A percentile compares a stretch with the other conserved stretches of the same genome.
Conservation (phyloP, 2,888 invertebrate species). For the Leptopilina drosophilae region DNA sequence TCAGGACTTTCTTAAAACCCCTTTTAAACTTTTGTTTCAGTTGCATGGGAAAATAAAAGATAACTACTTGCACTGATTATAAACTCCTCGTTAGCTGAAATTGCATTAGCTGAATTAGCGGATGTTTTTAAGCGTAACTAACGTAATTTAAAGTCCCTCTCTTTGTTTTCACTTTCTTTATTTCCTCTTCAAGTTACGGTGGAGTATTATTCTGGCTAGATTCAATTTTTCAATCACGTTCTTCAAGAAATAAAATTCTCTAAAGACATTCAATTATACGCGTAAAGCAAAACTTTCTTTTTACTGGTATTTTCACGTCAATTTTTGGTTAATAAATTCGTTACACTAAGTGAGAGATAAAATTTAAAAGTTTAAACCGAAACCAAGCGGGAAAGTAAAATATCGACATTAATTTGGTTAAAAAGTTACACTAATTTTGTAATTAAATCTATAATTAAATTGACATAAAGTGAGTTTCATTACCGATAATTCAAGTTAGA, state of each 20-base stretch:
- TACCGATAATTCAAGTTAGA: constrained; percentile 24
- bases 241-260: neutral
- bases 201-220: neutral
- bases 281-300: no score
- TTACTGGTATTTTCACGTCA: no score
- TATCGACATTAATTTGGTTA: neutral
- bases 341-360: no score
- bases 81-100: constrained; percentile 30
- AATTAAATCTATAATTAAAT: constrained; percentile 2
- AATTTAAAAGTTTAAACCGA: no score
- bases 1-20: neutral
- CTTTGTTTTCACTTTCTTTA: constrained; percentile 13
- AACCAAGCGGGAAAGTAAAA: neutral
- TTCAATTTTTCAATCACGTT: neutral
- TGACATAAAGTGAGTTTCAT: constrained; percentile 11
- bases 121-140: constrained; percentile 27
- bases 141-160: neutral
- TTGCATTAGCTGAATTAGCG: constrained; percentile 25
- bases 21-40: constrained; percentile 14
- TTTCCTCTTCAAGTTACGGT: neutral
- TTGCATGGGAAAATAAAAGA: neutral
- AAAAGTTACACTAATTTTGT: constrained; percentile 20
- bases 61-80: constrained; percentile 26
- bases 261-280: no score
- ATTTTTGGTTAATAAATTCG: no score